Evolutionary conservation across 2,888 invertebrate species (phyloP).

Genomic region (Caenorhabditis doughertyi): DNA sequence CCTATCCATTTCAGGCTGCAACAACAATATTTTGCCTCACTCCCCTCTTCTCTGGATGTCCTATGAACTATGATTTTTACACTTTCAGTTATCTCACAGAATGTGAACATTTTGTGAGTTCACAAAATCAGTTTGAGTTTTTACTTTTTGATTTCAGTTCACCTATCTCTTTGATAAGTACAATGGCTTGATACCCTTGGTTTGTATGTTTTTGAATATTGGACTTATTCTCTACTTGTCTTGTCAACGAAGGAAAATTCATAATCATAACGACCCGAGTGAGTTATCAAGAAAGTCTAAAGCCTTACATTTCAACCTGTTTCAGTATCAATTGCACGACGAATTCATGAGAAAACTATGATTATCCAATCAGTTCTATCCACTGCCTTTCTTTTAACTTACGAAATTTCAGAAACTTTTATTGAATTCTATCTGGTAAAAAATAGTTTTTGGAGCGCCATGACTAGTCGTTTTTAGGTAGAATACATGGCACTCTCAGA

Average conservation of each 20-base stretch:
- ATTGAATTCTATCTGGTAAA: slow-evolving; percentile 5
- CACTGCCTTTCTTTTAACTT: slow-evolving; percentile 10
- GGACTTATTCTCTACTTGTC: slow-evolving; percentile 11
- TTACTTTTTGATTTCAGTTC: slow-evolving; percentile 12
- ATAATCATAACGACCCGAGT: neutral
- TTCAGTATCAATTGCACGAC: slow-evolving; percentile 14
- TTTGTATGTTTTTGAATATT: slow-evolving; percentile 33
- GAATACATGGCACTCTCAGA: slow-evolving; percentile 9
- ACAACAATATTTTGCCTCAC: neutral
- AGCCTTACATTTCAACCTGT: neutral
- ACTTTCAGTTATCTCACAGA: neutral
- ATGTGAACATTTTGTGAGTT: neutral
- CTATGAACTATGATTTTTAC: slow-evolving; percentile 18
- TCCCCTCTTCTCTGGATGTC: slow-evolving; percentile 17
- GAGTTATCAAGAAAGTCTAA: neutral
- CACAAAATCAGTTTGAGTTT: neutral
- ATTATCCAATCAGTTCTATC: slow-evolving; percentile 16
- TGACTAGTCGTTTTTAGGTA: slow-evolving; percentile 5
- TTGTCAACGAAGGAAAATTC: slow-evolving; percentile 5
- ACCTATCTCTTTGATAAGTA: slow-evolving; percentile 17
- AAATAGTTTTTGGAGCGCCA: neutral
- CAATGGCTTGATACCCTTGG: slow-evolving; percentile 8
- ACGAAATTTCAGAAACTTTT: slow-evolving; percentile 7
- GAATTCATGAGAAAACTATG: slow-evolving; percentile 22
- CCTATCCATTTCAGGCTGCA: slow-evolving; percentile 7